Evolutionary conservation across 2,888 invertebrate genomes (phyloP).

Genomic region (Tholera decimalis): DNA sequence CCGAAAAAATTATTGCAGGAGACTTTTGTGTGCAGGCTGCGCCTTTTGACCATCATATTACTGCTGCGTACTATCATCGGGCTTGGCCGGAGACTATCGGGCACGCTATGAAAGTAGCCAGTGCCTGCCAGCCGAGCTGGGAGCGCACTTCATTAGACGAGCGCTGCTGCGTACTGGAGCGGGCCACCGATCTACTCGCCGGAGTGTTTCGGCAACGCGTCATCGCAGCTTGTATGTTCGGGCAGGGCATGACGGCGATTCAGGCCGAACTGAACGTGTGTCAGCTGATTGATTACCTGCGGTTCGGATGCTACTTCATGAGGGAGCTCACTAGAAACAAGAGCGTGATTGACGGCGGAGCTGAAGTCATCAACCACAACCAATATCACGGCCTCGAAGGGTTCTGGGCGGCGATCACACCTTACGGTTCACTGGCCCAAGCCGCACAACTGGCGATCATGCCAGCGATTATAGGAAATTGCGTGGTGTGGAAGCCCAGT

Average conservation of each 20-base stretch:
- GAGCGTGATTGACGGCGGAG: constrained; percentile 94
- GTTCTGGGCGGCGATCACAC: constrained; percentile 98
- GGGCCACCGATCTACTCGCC: constrained; percentile 96
- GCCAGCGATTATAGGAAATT: constrained; percentile 96
- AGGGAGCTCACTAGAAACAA: constrained; percentile 95
- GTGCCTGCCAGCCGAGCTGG: constrained; percentile 95
- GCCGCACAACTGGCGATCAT: constrained; percentile 97
- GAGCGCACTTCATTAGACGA: constrained; percentile 94
- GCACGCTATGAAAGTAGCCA: constrained; percentile 44
- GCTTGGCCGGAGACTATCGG: constrained; percentile 40
- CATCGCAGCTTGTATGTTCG: constrained; percentile 98
- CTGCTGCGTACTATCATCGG: constrained; percentile 95
- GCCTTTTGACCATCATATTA: constrained; percentile 96
- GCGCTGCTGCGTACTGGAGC: constrained; percentile 94
- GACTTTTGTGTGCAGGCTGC: constrained; percentile 92
- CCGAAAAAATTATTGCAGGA: constrained; percentile 36
- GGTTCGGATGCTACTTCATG: constrained; percentile 94
- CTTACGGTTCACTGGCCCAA: constrained; percentile 99
- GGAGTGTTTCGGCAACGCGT: constrained; percentile 95
- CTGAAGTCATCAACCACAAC: constrained; percentile 94
- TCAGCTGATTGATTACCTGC: constrained; percentile 97
- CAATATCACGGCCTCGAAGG: constrained; percentile 97
- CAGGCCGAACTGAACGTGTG: constrained; percentile 98
- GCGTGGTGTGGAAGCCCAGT: constrained; percentile 98
- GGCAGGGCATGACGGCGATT: constrained; percentile 96